Percentiles rank a stretch among this genome's conserved stretches.
phyloP scores from a whole-genome alignment of 2,888 invertebrate species.

The Nudaria mundana region DNA sequence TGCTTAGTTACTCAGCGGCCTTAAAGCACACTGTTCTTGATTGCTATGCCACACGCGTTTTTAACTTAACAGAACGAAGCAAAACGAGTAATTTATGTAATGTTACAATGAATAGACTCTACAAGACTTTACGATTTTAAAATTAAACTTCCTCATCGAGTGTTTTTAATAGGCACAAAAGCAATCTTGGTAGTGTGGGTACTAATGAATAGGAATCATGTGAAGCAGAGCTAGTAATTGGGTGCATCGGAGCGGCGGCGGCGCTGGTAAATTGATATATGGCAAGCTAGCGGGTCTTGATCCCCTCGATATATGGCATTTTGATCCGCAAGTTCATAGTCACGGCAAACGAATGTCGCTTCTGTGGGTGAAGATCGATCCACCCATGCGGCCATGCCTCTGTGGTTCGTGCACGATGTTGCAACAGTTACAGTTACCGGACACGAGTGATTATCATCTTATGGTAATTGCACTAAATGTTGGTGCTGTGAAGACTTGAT shows the following conservation, averaged over 20 bases:
- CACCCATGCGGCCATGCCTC: slow-evolving; percentile 19
- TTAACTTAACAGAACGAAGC: background rate
- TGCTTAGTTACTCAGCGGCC: too few species aligned
- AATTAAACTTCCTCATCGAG: slow-evolving; percentile 29
- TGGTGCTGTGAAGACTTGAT: slow-evolving; percentile 35
- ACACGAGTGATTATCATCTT: slow-evolving; percentile 49
- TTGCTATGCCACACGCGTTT: too few species aligned
- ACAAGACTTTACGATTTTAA: slow-evolving; percentile 16
- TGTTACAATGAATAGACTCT: too few species aligned
- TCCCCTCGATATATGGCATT: slow-evolving; percentile 36
- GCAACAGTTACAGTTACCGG: slow-evolving; percentile 67
- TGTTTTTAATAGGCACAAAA: slow-evolving; percentile 40
- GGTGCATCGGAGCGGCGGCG: slow-evolving; percentile 71
- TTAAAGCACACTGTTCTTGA: too few species aligned
- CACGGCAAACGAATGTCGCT: slow-evolving; percentile 45
- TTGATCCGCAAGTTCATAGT: slow-evolving; percentile 41
- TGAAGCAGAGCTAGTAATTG: slow-evolving; percentile 74
- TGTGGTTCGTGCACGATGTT: slow-evolving; percentile 59
- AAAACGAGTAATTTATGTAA: background rate
- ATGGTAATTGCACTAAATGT: slow-evolving; percentile 60
- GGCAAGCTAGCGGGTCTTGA: slow-evolving; percentile 70
- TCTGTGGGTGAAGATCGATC: slow-evolving; percentile 49
- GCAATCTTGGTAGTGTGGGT: slow-evolving; percentile 49
- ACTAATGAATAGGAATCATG: slow-evolving; percentile 68
- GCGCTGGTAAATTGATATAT: slow-evolving; percentile 73